Evolutionary conservation across 2,797 vertebrate genomes (phyloP), one percentile per base, ranked within the genome.

Genomic region (Hapalemur alaotrensis): DNA sequence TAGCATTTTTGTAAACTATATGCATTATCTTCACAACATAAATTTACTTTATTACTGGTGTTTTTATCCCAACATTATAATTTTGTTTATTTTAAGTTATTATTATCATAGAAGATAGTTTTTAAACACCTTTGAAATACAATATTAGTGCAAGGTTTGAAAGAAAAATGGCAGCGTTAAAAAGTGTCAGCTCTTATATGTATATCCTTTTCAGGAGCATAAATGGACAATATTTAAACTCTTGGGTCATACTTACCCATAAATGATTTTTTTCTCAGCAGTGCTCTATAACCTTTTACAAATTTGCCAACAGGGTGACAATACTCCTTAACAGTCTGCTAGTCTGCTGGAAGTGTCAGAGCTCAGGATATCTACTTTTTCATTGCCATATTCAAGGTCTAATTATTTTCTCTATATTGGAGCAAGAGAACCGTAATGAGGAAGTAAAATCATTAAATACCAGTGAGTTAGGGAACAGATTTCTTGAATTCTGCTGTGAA

Each of bases 381-480:
- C 84, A 10, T 89, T 75, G 72, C 15, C 30, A 61, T 70, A 73
- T 95, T 96, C 93, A 87, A 89, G 67, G 72, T 97, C 95, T 97
- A 92, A 97, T 96, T 95, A 88, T 85, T 97, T 97, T 96, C 70
- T 83, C 54, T 93, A 88, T 65, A 12, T 75, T 97, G 46, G 46
- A 93, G 81, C 75, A 96, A 95, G 67, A 96, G 88, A 97, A 76
- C 69, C 76, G 83, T 96, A 48, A 91, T 95, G 15, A 94, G 90
- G 87, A 96, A 97, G 82, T 94, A 84, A 95, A 97, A 93, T 93
- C 85, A 92, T 95, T 97, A 91, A 92, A 95, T 0, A 0, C 50
- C 87, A 88, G 35, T 97, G 85, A 93, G 61, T 93, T 0, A 90
- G 70, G 28, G 54, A 81, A 95, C 7, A 69, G 41, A 87, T 82